phyloP scores from a whole-genome alignment of 2,113 vertebrate genomes.

The Apistogramma diplotaenia region DNA sequence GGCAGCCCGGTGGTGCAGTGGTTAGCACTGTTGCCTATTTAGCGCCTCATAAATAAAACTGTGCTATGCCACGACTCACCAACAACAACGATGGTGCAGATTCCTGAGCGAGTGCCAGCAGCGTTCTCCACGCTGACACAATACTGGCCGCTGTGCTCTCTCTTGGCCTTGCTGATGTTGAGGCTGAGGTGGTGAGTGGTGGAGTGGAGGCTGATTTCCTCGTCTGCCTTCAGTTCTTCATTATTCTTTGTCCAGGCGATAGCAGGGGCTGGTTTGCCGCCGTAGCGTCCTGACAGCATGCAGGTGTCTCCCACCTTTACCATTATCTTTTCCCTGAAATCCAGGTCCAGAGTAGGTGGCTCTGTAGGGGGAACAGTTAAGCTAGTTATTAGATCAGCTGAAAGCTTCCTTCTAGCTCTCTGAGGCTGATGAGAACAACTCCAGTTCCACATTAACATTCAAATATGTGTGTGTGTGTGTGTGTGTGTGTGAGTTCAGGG shows the following conservation, averaged over 20 bases:
- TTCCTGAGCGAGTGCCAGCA: slow-evolving; percentile 86
- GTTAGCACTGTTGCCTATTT: too few species aligned
- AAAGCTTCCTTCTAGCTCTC: neutral
- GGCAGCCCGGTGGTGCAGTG: too few species aligned
- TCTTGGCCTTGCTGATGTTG: slow-evolving; percentile 83
- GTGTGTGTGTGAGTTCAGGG: too few species aligned
- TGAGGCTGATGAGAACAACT: neutral
- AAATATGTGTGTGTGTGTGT: too few species aligned
- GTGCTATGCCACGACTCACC: slow-evolving; percentile 78
- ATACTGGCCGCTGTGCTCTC: slow-evolving; percentile 91
- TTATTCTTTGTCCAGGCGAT: slow-evolving; percentile 91
- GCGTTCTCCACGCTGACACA: slow-evolving; percentile 87
- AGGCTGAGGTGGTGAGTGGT: slow-evolving; percentile 84
- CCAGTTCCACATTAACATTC: neutral
- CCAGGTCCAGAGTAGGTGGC: slow-evolving; percentile 90
- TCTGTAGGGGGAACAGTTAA: slow-evolving; percentile 67
- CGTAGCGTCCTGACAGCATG: slow-evolving; percentile 84
- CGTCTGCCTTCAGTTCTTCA: slow-evolving; percentile 82
- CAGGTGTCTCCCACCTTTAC: slow-evolving; percentile 92
- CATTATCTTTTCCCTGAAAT: slow-evolving; percentile 89
- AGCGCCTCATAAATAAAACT: too few species aligned
- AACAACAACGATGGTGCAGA: slow-evolving; percentile 89
- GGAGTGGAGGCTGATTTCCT: slow-evolving; percentile 82
- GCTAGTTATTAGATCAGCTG: neutral
- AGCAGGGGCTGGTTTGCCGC: slow-evolving; percentile 88